Evolutionary conservation across 2,888 invertebrate genomes (phyloP).

Genomic region (Neocrepidodera transversa): DNA sequence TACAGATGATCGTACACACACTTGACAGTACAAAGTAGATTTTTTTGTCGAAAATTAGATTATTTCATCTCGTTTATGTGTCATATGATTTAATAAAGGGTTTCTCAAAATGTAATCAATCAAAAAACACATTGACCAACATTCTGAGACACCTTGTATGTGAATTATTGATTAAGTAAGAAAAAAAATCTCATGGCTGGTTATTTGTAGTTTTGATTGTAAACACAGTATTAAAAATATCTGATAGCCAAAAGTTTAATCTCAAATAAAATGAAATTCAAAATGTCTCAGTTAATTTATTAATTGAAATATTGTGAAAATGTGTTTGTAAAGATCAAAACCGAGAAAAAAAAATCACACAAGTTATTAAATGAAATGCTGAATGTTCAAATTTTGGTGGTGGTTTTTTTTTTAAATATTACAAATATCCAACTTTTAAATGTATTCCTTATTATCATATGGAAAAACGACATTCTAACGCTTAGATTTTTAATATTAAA

Average conservation of each 20-base stretch:
- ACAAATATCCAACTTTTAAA: too few relatives aligned
- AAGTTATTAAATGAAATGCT: not conserved
- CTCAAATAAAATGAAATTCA: not conserved
- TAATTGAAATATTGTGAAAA: not conserved
- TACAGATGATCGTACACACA: conserved; percentile 17
- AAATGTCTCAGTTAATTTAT: too few relatives aligned
- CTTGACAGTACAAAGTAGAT: conserved; percentile 24
- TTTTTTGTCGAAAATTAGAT: conserved; percentile 11
- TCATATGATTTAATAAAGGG: not conserved
- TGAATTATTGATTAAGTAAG: not conserved
- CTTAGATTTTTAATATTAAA: too few relatives aligned
- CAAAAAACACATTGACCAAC: too few relatives aligned
- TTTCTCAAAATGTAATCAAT: not conserved
- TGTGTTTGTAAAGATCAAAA: not conserved
- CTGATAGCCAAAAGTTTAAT: not conserved
- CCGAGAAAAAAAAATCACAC: not conserved
- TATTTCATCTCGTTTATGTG: not conserved
- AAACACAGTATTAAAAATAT: not conserved
- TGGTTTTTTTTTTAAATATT: too few relatives aligned
- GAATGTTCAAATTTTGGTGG: not conserved
- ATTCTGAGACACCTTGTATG: not conserved
- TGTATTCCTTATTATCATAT: too few relatives aligned
- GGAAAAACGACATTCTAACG: too few relatives aligned
- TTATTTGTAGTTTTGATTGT: not conserved
- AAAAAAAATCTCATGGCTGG: conserved; percentile 1